Conservation (phyloP, 2,888 invertebrate species). For the Dorcus parallelipipedus region DNA sequence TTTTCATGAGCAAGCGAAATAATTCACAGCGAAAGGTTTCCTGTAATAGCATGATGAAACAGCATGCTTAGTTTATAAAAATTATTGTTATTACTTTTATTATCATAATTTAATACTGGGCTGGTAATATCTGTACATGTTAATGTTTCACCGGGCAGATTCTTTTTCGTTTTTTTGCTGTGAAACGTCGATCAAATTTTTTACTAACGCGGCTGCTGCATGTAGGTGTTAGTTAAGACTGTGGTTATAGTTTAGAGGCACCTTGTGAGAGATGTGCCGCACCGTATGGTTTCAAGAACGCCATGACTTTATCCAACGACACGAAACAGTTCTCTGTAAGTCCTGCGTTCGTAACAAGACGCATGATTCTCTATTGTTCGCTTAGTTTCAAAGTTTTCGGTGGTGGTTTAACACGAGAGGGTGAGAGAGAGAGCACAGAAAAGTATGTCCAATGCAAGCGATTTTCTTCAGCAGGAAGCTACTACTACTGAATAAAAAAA, state of each 20-base stretch:
- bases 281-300: conserved; percentile 94
- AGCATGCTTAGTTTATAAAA: too few relatives aligned
- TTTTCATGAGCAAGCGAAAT: too few relatives aligned
- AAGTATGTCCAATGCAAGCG: too few relatives aligned
- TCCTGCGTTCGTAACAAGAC: conserved; percentile 37
- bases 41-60: background rate
- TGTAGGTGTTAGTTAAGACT: conserved; percentile 41
- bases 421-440: too few relatives aligned
- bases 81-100: too few relatives aligned
- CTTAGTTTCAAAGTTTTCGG: background rate
- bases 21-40: background rate
- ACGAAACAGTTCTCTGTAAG: conserved; percentile 84
- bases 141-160: too few relatives aligned
- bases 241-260: conserved; percentile 60
- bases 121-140: too few relatives aligned
- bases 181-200: background rate
- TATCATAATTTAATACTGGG: too few relatives aligned
- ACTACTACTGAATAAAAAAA: too few relatives aligned
- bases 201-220: conserved; percentile 28
- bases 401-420: background rate
- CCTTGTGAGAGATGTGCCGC: conserved; percentile 82
- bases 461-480: too few relatives aligned
- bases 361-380: background rate
- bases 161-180: too few relatives aligned
- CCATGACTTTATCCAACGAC: conserved; percentile 85